A percentile compares a stretch with the other conserved stretches of the same genome.
These are phyloP conservation scores for Pheosia tremula DNA, from an alignment of 2,888 invertebrate species.

Conservation along the genomic window DNA sequence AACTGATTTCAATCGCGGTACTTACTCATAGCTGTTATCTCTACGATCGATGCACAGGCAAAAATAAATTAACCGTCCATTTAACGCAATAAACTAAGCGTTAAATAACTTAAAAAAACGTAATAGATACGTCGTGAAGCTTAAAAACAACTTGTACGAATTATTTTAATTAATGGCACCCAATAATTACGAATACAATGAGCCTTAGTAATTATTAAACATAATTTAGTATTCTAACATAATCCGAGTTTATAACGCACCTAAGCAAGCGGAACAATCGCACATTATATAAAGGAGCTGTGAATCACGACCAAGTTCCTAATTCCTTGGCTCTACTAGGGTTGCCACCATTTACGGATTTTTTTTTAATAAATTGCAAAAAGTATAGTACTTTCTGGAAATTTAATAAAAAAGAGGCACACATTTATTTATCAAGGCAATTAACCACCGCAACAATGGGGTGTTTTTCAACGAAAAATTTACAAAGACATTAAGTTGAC, in stretches of 20 bases:
- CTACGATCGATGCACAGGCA: not conserved
- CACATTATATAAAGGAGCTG: constrained; percentile 31
- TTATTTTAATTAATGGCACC: not conserved
- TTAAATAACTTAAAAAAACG: constrained; percentile 1
- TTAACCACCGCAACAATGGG: too few relatives aligned
- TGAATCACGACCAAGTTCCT: constrained; percentile 68
- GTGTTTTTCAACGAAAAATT: too few relatives aligned
- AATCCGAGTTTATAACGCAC: constrained; percentile 16
- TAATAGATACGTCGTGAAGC: not conserved
- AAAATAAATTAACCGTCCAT: constrained; percentile 3
- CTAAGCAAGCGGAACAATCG: constrained; percentile 21
- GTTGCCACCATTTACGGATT: too few relatives aligned
- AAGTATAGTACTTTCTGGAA: too few relatives aligned
- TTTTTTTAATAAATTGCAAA: too few relatives aligned
- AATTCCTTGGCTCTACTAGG: constrained; percentile 57
- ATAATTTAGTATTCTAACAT: constrained; percentile 15
- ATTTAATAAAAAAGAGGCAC: too few relatives aligned
- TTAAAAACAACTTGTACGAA: not conserved
- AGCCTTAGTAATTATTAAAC: constrained; percentile 5
- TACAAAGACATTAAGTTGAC: too few relatives aligned
- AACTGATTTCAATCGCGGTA: constrained; percentile 13
- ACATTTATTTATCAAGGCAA: too few relatives aligned
- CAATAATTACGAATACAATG: constrained; percentile 6
- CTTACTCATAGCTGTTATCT: constrained; percentile 12
- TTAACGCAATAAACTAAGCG: constrained; percentile 5